A percentile compares a stretch with the other conserved stretches of the same genome.
These are phyloP conservation scores for Pungitius pungitius DNA, from an alignment of 2,113 vertebrate genomes.

Conservation along the genomic window DNA sequence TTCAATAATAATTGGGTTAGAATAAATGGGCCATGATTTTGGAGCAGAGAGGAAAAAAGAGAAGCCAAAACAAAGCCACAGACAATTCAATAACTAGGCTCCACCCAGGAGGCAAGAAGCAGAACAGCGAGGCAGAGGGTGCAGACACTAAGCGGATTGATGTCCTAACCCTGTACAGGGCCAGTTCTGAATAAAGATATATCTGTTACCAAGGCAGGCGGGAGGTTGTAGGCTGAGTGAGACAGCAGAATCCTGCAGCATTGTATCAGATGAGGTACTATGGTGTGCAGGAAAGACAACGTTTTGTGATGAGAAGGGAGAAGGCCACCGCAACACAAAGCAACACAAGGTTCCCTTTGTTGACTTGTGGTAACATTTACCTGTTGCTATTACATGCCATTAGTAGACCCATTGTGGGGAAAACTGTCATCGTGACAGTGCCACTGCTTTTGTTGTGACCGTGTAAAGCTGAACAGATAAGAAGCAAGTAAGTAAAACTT, in stretches of 20 bases:
- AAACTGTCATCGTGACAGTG: background rate
- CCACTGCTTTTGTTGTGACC: background rate
- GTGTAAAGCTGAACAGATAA: background rate
- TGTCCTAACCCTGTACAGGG: slow-evolving; percentile 56
- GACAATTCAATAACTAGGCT: slow-evolving; percentile 67
- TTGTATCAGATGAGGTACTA: slow-evolving; percentile 36
- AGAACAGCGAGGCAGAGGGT: slow-evolving; percentile 51
- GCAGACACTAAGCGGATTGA: slow-evolving; percentile 68
- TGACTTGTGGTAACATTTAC: background rate
- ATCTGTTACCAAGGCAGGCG: slow-evolving; percentile 57
- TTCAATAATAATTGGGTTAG: slow-evolving; percentile 80
- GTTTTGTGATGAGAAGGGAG: slow-evolving; percentile 3
- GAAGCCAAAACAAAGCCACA: slow-evolving; percentile 65
- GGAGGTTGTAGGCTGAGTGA: slow-evolving; percentile 49
- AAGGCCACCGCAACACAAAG: background rate
- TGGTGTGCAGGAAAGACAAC: slow-evolving; percentile 15
- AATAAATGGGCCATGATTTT: slow-evolving; percentile 81
- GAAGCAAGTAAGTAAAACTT: background rate
- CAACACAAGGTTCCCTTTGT: background rate
- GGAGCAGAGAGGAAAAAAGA: slow-evolving; percentile 52
- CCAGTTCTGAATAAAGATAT: slow-evolving; percentile 68
- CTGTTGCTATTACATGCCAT: background rate
- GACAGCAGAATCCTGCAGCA: slow-evolving; percentile 53
- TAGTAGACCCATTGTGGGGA: background rate
- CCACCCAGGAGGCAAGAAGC: slow-evolving; percentile 57